These are phyloP conservation scores for Bubalus kerabau DNA, from an alignment of 2,113 vertebrate species.

Conservation along the genomic window DNA sequence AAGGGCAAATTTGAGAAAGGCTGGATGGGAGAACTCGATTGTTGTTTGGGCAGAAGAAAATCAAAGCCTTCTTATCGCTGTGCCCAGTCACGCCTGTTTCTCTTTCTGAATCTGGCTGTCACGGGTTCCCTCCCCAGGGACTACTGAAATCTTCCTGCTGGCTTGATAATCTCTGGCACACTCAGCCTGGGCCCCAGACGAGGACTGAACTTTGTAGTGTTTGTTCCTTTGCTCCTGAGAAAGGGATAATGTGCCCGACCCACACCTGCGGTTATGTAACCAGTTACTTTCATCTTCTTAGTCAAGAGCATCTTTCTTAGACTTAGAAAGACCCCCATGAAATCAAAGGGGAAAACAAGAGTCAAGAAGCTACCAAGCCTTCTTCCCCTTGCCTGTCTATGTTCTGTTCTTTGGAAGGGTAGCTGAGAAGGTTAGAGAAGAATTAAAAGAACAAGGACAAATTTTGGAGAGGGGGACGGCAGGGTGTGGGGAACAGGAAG, in stretches of 20 bases:
- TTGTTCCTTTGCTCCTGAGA: not conserved
- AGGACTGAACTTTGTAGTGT: not conserved
- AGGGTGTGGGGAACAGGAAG: not conserved
- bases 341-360: not conserved
- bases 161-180: not conserved
- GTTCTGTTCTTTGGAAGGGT: not conserved
- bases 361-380: not conserved
- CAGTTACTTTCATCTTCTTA: not conserved
- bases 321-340: not conserved
- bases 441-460: not conserved
- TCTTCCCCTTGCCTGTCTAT: not conserved
- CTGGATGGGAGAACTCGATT: not conserved
- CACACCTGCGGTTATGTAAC: not conserved
- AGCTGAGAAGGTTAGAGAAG: not conserved
- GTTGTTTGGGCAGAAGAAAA: not conserved
- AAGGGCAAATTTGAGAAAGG: conserved; percentile 55
- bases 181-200: not conserved
- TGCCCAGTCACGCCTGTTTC: not conserved
- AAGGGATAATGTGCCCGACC: not conserved
- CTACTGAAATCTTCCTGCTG: not conserved
- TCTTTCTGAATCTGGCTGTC: conserved; percentile 44
- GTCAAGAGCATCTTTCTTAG: not conserved
- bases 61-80: not conserved
- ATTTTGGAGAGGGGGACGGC: not conserved
- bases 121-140: not conserved